These are phyloP conservation scores for Drosophila meridionalis DNA, from an alignment of 2,888 invertebrate species.

Conservation along the genomic window DNA sequence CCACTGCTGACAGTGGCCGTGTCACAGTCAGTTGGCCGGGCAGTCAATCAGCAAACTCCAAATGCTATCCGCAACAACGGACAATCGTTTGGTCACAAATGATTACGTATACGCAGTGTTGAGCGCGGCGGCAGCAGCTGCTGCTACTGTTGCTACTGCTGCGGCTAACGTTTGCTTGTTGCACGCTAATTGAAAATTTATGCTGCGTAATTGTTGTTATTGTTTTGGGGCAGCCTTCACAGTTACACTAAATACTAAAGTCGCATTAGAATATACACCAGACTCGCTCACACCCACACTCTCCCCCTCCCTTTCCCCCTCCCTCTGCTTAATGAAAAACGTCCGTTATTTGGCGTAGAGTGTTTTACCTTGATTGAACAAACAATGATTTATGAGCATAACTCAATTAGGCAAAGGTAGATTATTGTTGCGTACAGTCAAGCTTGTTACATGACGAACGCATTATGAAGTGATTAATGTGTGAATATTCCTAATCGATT, in stretches of 20 bases:
- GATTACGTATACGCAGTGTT: constrained; percentile 50
- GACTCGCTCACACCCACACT: background rate
- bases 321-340: constrained; percentile 10
- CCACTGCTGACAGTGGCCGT: constrained; percentile 26
- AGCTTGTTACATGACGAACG: background rate
- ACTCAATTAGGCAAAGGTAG: background rate
- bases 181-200: constrained; percentile 35
- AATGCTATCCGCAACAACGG: constrained; percentile 4
- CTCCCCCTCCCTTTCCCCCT: background rate
- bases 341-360: background rate
- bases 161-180: constrained; percentile 12
- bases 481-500: background rate
- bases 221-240: constrained; percentile 15
- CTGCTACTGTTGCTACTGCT: background rate
- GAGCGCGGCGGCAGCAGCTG: constrained; percentile 17
- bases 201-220: constrained; percentile 31
- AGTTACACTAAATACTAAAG: constrained; percentile 12
- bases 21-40: constrained; percentile 33
- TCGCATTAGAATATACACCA: background rate
- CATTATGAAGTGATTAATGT: background rate
- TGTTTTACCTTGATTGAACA: constrained; percentile 10
- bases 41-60: constrained; percentile 44
- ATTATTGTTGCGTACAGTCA: background rate
- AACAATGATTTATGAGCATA: constrained; percentile 4
- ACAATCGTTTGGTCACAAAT: constrained; percentile 46